Evolutionary conservation across 2,888 invertebrate genomes (phyloP).

Genomic region (Patella caerulea): DNA sequence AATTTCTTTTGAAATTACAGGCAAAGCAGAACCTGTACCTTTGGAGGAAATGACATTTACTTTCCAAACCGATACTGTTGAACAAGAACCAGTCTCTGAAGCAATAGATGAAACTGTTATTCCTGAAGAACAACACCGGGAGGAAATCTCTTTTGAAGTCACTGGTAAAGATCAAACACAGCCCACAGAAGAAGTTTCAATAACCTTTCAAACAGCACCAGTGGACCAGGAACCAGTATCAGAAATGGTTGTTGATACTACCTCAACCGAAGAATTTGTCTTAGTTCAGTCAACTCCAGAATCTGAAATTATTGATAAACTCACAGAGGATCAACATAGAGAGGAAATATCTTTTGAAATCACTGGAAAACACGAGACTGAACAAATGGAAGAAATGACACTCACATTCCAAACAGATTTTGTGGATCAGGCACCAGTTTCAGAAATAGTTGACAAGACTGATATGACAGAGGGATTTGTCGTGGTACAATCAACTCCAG

Average conservation of each 20-base stretch:
- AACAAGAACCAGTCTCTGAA: constrained; percentile 41
- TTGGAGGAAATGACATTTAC: constrained; percentile 57
- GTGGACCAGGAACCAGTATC: constrained; percentile 22
- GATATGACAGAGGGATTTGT: constrained; percentile 53
- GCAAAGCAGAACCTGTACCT: constrained; percentile 38
- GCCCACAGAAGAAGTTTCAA: constrained; percentile 39
- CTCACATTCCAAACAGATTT: constrained; percentile 31
- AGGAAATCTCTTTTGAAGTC: constrained; percentile 41
- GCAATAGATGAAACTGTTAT: constrained; percentile 31
- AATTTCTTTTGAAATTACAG: constrained; percentile 47
- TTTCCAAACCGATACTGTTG: constrained; percentile 47
- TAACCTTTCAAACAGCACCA: constrained; percentile 31
- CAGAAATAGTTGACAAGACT: constrained; percentile 44
- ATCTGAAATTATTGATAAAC: constrained; percentile 17
- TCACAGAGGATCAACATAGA: constrained; percentile 31
- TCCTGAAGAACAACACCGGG: constrained; percentile 31
- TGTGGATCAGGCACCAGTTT: constrained; percentile 20
- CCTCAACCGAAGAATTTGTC: constrained; percentile 51
- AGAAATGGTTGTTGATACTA: constrained; percentile 46
- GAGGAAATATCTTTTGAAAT: constrained; percentile 41
- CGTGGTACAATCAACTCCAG: constrained; percentile 35
- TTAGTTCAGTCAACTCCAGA: constrained; percentile 36
- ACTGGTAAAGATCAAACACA: constrained; percentile 36
- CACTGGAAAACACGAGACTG: constrained; percentile 36
- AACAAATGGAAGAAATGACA: constrained; percentile 40